Percentiles rank a stretch among this genome's conserved stretches.
These are phyloP conservation scores for Phengaris alcon DNA, from an alignment of 2,888 invertebrate species.

Conservation along the genomic window DNA sequence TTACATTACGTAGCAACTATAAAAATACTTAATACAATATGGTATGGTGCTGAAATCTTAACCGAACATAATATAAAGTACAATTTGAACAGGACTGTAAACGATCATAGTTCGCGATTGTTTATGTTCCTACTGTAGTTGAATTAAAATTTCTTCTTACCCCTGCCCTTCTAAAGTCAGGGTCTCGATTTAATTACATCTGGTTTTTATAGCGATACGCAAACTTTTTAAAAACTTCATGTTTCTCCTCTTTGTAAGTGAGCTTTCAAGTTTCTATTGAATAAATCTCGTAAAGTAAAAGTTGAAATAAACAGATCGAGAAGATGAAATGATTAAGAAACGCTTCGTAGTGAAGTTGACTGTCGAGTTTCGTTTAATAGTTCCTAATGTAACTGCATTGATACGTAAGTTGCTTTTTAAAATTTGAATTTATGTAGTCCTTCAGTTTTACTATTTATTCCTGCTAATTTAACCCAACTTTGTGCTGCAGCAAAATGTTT, in stretches of 20 bases:
- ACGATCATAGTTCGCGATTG: background rate
- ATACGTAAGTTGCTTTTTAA: no score
- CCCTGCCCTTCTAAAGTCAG: conserved; percentile 6
- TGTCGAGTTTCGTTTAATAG: background rate
- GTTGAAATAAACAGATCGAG: conserved; percentile 24
- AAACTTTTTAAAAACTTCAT: conserved; percentile 19
- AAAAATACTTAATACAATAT: no score
- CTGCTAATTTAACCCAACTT: no score
- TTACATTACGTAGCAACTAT: no score
- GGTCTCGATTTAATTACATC: background rate
- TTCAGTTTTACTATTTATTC: no score
- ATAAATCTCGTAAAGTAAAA: conserved; percentile 23
- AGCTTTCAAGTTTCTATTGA: conserved; percentile 20
- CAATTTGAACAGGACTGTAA: background rate
- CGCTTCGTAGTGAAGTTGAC: background rate
- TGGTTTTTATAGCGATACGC: conserved; percentile 18
- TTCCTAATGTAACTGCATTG: background rate
- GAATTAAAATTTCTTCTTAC: background rate
- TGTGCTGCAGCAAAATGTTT: no score
- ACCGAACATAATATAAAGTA: no score
- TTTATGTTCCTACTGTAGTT: background rate
- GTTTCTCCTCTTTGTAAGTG: conserved; percentile 8
- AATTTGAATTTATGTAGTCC: no score
- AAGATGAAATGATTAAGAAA: conserved; percentile 13
- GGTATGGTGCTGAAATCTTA: no score